Base-by-base conservation (phyloP, 1,140 invertebrate species). In the Achatina immaculata region DNA sequence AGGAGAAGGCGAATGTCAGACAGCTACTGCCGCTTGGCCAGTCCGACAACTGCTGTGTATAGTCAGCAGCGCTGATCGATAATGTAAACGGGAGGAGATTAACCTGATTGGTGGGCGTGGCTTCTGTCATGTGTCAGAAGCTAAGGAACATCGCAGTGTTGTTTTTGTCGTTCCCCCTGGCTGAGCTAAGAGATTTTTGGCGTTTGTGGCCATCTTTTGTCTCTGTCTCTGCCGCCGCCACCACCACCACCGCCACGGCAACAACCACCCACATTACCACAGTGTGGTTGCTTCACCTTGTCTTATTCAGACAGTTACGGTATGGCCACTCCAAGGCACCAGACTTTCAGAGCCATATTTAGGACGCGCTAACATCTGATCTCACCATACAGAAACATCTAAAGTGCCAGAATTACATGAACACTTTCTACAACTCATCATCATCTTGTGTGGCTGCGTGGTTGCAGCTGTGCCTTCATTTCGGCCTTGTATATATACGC, bases 151-250 rank as follows among this genome's bases (percentile, higher is more conserved):
- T 62, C 4, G n/a, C 28, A 0, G 58, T 31, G 58, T 62, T 62
- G n/a, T 62, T 62, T 62, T 62, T 62, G n/a, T 62, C 31, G 58
- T 16, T 62, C n/a, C n/a, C 58, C n/a, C 58, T 62, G 28, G 58
- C 11, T 4, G 58, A 31, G 58, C 58, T 62, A 34, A 28, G 58
- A 31, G n/a, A 62, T 62, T 62, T 62, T 62, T 62, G 58, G 11
- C 28, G 58, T 71, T 42, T 42, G 38, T 42, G 24, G 68, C 68
- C 42, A 45, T 42, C 68, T 45, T 28, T 42, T 34, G 28, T 28
- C 58, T 7, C n/a, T 28, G 31, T 19, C 58, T 31, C 58, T 28
- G 21, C 58, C 28, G 31, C 58, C 21, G 28, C 58, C 58, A 31
- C n/a, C 58, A 62, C 28, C 58, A 62, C 58, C 58, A 34, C 58